Percentiles rank a stretch among this genome's conserved stretches.
Conservation (phyloP, 2,113 vertebrate species). For the Oreamnos americanus region DNA sequence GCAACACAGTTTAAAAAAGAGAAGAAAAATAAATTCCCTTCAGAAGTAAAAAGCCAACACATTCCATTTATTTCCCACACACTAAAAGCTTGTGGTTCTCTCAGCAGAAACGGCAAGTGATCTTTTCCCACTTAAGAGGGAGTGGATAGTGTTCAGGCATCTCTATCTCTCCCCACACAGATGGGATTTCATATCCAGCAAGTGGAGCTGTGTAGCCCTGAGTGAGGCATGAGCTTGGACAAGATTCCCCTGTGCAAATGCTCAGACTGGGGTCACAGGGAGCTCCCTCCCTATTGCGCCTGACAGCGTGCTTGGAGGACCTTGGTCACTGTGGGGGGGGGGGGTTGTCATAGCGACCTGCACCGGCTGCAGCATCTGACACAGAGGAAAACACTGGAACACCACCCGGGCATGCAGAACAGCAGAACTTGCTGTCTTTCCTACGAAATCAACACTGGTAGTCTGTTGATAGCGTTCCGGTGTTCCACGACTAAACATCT, state of each 20-base stretch:
- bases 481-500: background rate
- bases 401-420: rapidly evolving
- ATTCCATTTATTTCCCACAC: background rate
- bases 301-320: rapidly evolving
- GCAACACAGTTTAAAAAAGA: slow-evolving; percentile 60
- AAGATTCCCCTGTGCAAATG: background rate
- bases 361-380: background rate
- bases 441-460: background rate
- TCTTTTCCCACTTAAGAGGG: background rate
- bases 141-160: background rate
- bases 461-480: background rate
- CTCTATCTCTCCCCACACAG: background rate
- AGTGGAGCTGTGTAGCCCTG: background rate
- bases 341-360: background rate
- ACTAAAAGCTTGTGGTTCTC: background rate
- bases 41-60: background rate
- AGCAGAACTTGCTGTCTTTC: background rate
- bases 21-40: slow-evolving; percentile 6
- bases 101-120: background rate
- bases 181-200: background rate
- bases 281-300: rapidly evolving
- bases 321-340: rapidly evolving
- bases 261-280: background rate
- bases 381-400: background rate
- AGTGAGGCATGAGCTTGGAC: background rate